A percentile compares a stretch with the other conserved stretches of the same genome.
phyloP scores from a whole-genome alignment of 2,888 invertebrate species.

The Homarus gammarus region DNA sequence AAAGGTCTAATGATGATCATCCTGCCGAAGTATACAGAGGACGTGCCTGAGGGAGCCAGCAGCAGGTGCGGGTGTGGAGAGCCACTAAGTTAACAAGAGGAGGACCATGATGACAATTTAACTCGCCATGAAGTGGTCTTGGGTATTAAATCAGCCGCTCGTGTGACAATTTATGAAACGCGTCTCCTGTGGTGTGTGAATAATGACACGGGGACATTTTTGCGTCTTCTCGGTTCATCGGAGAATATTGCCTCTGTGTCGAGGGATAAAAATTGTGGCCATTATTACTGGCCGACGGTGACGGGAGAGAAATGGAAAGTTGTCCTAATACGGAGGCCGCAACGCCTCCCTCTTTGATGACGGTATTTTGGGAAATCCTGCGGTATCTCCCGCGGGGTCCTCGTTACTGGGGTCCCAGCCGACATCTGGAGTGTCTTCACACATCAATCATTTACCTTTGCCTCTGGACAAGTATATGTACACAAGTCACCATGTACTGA shows the following conservation, averaged over 20 bases:
- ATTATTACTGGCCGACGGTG: conserved; percentile 47
- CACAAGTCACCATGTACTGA: too few relatives aligned
- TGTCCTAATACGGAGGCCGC: conserved; percentile 36
- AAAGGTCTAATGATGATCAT: neutral
- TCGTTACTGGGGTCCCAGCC: neutral
- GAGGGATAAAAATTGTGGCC: conserved; percentile 50
- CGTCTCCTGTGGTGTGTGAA: neutral
- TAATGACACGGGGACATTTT: conserved; percentile 26
- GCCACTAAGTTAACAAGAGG: neutral
- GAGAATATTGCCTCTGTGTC: conserved; percentile 47
- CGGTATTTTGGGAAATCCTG: conserved; percentile 11
- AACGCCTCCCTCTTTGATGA: conserved; percentile 39
- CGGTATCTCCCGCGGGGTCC: neutral
- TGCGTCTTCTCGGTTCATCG: conserved; percentile 23
- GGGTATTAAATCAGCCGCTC: conserved; percentile 5
- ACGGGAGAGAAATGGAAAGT: conserved; percentile 61
- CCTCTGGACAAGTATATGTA: too few relatives aligned
- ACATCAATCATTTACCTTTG: too few relatives aligned
- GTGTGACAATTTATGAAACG: conserved; percentile 22
- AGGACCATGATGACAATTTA: conserved; percentile 1
- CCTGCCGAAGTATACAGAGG: neutral
- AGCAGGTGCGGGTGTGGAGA: neutral
- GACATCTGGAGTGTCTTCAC: neutral
- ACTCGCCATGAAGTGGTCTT: neutral
- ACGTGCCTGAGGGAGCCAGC: neutral